Evolutionary conservation across 2,888 invertebrate species (phyloP).

Genomic region (Tenthredo mesomela): DNA sequence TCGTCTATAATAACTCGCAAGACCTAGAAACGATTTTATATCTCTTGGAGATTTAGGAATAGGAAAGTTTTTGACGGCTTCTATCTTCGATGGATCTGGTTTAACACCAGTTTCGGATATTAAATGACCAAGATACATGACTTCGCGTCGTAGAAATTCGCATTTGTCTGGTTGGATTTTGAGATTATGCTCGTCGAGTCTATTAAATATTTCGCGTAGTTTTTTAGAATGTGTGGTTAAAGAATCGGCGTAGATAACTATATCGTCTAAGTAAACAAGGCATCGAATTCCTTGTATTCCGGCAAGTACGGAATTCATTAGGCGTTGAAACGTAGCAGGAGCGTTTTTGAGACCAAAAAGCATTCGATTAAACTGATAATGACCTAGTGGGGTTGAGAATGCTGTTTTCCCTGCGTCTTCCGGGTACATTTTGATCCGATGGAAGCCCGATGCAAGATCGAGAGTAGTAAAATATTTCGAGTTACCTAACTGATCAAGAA

Average conservation of each 20-base stretch:
- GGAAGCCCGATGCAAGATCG: too few relatives aligned
- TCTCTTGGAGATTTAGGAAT: conserved; percentile 58
- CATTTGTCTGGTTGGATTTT: conserved; percentile 68
- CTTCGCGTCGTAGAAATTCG: conserved; percentile 63
- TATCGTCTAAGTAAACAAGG: too few relatives aligned
- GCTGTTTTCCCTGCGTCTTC: conserved; percentile 58
- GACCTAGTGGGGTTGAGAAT: conserved; percentile 56
- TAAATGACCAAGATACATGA: conserved; percentile 64
- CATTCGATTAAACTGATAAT: conserved; percentile 58
- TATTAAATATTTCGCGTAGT: conserved; percentile 61
- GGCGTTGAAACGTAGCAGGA: background rate
- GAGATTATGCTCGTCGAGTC: conserved; percentile 60
- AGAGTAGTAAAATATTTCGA: too few relatives aligned
- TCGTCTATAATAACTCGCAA: conserved; percentile 68
- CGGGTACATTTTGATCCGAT: conserved; percentile 20
- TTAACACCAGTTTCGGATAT: conserved; percentile 63
- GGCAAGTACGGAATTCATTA: too few relatives aligned
- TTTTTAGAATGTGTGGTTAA: conserved; percentile 62
- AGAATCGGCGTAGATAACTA: too few relatives aligned
- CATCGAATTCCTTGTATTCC: too few relatives aligned
- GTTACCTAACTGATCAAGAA: too few relatives aligned
- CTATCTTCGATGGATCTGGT: conserved; percentile 62
- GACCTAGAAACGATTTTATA: conserved; percentile 66
- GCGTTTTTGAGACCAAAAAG: conserved; percentile 59
- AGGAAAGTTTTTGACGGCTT: conserved; percentile 59